These are phyloP conservation scores for Apocrypta bakeri DNA, from an alignment of 1,140 invertebrate species.

Conservation along the genomic window DNA sequence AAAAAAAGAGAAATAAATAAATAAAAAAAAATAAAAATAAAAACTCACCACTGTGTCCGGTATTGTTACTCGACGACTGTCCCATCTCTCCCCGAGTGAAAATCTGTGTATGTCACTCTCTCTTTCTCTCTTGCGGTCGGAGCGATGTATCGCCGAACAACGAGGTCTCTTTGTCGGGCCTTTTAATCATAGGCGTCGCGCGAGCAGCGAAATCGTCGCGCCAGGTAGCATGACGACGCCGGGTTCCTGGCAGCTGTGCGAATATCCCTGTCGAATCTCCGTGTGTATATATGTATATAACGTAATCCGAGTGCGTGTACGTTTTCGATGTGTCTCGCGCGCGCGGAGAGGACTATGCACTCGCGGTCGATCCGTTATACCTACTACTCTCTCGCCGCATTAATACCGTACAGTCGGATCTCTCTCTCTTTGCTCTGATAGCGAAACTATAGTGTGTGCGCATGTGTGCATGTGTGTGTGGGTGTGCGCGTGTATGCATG, in stretches of 20 bases:
- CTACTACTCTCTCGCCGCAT: neutral
- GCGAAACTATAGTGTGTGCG: too few relatives aligned
- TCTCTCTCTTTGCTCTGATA: too few relatives aligned
- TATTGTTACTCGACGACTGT: conserved; percentile 46
- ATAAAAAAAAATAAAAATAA: too few relatives aligned
- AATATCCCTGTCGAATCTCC: neutral
- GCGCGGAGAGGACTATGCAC: neutral
- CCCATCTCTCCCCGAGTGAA: conserved; percentile 38
- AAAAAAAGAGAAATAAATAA: neutral
- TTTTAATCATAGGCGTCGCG: neutral
- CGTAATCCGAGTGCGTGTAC: neutral
- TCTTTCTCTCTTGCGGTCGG: too few relatives aligned
- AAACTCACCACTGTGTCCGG: conserved; percentile 49
- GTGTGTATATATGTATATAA: neutral
- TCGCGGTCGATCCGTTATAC: neutral
- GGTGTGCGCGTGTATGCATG: too few relatives aligned
- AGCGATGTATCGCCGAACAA: neutral
- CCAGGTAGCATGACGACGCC: neutral
- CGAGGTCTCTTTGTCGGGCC: neutral
- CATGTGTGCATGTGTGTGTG: too few relatives aligned
- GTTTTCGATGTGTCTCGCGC: neutral
- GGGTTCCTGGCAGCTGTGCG: neutral
- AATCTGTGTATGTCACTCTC: too few relatives aligned
- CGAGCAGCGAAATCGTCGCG: neutral
- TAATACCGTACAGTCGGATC: neutral